Conservation (phyloP, 2,888 invertebrate species). For the Cremastinae sp. region DNA sequence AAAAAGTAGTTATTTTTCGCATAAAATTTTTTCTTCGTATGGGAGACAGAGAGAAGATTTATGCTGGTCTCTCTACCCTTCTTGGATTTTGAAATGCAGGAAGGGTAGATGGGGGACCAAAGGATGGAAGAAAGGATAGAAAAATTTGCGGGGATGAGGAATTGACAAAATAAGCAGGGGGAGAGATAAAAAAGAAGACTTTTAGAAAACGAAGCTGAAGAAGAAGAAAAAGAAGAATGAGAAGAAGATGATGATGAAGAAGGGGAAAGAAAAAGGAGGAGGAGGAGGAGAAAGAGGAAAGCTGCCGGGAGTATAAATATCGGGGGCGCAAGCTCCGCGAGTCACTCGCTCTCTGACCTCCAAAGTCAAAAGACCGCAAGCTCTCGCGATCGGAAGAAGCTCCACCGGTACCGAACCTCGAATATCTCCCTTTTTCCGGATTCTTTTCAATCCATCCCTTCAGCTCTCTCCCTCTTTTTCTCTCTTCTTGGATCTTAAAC, state of each 20-base stretch:
- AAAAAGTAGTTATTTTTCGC: no score
- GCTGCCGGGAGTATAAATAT: conserved; percentile 73
- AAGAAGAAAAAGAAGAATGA: no score
- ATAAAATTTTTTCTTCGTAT: no score
- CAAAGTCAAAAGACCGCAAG: conserved; percentile 69
- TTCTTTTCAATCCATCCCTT: neutral
- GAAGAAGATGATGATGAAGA: conserved; percentile 8
- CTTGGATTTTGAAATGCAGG: no score
- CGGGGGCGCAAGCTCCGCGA: conserved; percentile 76
- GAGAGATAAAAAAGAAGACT: no score
- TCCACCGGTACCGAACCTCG: conserved; percentile 39
- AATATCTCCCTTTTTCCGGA: neutral
- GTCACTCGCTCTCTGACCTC: conserved; percentile 78
- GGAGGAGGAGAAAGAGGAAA: conserved; percentile 44
- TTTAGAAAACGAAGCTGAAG: no score
- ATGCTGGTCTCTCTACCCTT: no score
- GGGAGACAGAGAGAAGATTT: no score
- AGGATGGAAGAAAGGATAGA: no score
- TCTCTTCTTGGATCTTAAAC: neutral
- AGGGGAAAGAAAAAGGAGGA: conserved; percentile 48
- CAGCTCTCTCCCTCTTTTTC: neutral
- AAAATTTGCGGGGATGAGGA: no score
- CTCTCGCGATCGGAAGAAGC: conserved; percentile 22
- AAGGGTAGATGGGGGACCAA: no score
- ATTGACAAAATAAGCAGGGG: no score